phyloP scores from a whole-genome alignment of 2,797 vertebrate species.

The Scolopax rusticola region DNA sequence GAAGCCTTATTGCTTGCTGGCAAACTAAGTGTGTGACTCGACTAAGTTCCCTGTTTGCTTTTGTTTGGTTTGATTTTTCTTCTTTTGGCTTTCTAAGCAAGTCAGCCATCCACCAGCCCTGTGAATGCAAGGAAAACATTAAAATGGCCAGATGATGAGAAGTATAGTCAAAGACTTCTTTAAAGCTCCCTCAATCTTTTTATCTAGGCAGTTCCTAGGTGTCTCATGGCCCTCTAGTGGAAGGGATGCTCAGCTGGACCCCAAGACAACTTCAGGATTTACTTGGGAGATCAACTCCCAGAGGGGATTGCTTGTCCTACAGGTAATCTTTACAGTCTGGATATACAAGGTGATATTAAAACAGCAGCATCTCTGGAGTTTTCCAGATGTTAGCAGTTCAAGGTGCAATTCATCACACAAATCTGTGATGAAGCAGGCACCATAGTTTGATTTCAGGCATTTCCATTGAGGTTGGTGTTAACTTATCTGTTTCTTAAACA shows the following conservation, averaged over 20 bases:
- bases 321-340: conserved; percentile 79
- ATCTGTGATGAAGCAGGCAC: background rate
- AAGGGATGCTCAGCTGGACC: conserved; percentile 79
- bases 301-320: conserved; percentile 75
- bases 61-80: background rate
- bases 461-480: background rate
- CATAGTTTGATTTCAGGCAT: background rate
- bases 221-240: conserved; percentile 80
- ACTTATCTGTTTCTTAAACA: background rate
- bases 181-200: conserved; percentile 79
- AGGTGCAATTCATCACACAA: background rate
- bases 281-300: conserved; percentile 75
- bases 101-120: conserved; percentile 36
- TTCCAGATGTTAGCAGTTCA: background rate
- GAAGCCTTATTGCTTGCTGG: background rate
- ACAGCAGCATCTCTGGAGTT: background rate
- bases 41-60: background rate
- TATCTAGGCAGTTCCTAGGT: conserved; percentile 78
- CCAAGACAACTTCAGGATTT: conserved; percentile 77
- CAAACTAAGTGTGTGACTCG: background rate
- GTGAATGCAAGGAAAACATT: conserved; percentile 32
- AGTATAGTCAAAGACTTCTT: conserved; percentile 67
- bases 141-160: conserved; percentile 56
- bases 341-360: conserved; percentile 47
- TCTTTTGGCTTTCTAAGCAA: conserved; percentile 23